Percentiles rank a stretch among this genome's conserved stretches.
Evolutionary conservation across 2,888 invertebrate genomes (phyloP).

Genomic region (Limenitis arthemis): DNA sequence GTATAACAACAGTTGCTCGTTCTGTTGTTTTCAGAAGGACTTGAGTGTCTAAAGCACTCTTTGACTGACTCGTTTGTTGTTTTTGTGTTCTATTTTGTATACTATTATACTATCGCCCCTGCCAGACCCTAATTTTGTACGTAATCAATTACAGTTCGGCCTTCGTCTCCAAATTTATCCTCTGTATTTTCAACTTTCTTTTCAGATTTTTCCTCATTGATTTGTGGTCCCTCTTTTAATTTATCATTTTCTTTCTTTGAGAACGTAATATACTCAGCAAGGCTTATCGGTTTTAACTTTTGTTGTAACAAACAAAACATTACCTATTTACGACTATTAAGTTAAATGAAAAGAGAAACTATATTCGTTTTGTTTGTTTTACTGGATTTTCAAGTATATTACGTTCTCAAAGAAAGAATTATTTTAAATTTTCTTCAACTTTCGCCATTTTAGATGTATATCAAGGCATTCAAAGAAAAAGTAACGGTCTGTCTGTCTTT

Average conservation of each 20-base stretch:
- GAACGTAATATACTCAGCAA: no score
- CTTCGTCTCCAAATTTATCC: constrained; percentile 73
- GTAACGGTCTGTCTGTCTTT: no score
- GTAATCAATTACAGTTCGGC: constrained; percentile 81
- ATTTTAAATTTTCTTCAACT: constrained; percentile 21
- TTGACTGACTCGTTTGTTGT: not conserved
- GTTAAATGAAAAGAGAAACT: no score
- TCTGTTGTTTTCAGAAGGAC: constrained; percentile 54
- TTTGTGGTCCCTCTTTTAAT: constrained; percentile 28
- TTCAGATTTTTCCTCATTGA: constrained; percentile 24
- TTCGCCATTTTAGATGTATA: constrained; percentile 33
- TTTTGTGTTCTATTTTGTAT: constrained; percentile 24
- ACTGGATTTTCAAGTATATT: no score
- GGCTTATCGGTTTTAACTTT: no score
- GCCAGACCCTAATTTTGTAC: no score
- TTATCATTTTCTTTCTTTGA: constrained; percentile 31
- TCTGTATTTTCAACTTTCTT: constrained; percentile 38
- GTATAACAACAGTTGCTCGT: constrained; percentile 61
- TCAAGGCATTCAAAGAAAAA: constrained; percentile 41
- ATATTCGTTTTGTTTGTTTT: no score
- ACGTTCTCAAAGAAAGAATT: no score
- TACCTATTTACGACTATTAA: no score
- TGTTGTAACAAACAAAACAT: no score
- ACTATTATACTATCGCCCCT: no score
- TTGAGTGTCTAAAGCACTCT: constrained; percentile 38